phyloP scores from a whole-genome alignment of 2,797 vertebrate genomes.

The Anguilla obscura region DNA sequence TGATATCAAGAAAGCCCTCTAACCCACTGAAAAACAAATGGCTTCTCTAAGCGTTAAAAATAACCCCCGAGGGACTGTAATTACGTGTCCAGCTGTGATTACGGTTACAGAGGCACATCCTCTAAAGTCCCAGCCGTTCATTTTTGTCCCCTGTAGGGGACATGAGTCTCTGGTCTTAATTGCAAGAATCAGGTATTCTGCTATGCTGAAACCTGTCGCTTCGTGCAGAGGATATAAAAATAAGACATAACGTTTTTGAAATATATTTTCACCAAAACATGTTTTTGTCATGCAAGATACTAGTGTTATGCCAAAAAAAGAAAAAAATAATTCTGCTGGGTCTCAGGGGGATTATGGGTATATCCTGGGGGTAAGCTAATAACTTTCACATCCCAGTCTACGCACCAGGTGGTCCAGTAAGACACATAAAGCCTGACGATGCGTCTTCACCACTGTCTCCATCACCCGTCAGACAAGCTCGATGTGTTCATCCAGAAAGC shows the following conservation, averaged over 20 bases:
- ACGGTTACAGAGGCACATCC: slow-evolving; percentile 39
- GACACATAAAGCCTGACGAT: background rate
- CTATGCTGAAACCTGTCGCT: background rate
- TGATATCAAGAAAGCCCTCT: background rate
- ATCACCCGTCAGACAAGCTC: background rate
- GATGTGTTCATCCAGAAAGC: background rate
- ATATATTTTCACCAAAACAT: background rate
- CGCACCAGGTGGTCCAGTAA: background rate
- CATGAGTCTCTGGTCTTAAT: background rate
- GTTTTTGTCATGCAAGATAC: background rate
- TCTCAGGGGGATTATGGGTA: background rate
- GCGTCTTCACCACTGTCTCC: background rate
- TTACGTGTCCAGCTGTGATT: slow-evolving; percentile 49
- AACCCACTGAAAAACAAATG: background rate
- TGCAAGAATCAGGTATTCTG: background rate
- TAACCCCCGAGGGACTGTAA: slow-evolving; percentile 40
- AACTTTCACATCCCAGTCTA: slow-evolving; percentile 41
- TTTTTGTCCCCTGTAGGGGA: background rate
- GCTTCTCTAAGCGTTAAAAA: slow-evolving; percentile 51
- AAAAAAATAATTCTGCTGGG: too few species aligned
- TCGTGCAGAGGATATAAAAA: too few species aligned
- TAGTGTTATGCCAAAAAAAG: background rate
- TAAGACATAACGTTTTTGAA: too few species aligned
- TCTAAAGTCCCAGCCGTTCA: background rate
- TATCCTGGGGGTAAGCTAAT: slow-evolving; percentile 36